Conservation (phyloP, 2,888 invertebrate species). For the Anthophora plumipes region DNA sequence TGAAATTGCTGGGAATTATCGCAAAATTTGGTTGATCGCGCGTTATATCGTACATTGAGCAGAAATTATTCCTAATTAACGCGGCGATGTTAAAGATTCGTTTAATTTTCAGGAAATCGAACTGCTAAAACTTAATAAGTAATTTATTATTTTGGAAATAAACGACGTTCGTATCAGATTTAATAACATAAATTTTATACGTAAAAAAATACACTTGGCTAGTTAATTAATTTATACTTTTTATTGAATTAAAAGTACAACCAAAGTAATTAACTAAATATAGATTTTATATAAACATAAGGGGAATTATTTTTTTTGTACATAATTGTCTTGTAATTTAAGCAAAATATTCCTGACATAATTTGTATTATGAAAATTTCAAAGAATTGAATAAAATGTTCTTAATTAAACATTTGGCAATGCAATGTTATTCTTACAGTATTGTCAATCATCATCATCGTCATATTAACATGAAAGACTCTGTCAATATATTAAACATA, state of each 20-base stretch:
- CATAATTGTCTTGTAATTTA: background rate
- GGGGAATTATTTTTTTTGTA: background rate
- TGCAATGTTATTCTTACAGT: background rate
- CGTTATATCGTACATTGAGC: background rate
- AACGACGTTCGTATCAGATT: background rate
- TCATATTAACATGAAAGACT: background rate
- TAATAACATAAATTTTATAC: background rate
- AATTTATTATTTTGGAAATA: background rate
- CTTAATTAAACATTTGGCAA: conserved; percentile 5
- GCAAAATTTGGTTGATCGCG: background rate
- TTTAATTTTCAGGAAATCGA: background rate
- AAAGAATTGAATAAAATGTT: background rate
- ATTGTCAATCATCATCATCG: background rate
- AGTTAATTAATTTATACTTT: background rate
- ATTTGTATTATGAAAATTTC: background rate
- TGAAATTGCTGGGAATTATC: background rate
- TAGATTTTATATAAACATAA: conserved; percentile 5
- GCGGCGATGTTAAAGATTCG: background rate
- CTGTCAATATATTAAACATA: conserved; percentile 23
- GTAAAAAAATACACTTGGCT: background rate
- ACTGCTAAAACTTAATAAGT: background rate
- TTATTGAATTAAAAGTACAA: conserved; percentile 16
- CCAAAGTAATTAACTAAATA: conserved; percentile 5
- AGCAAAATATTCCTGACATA: background rate
- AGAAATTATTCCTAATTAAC: background rate